Base-by-base conservation (phyloP, 2,888 invertebrate species). In the Gastrophysa polygoni region DNA sequence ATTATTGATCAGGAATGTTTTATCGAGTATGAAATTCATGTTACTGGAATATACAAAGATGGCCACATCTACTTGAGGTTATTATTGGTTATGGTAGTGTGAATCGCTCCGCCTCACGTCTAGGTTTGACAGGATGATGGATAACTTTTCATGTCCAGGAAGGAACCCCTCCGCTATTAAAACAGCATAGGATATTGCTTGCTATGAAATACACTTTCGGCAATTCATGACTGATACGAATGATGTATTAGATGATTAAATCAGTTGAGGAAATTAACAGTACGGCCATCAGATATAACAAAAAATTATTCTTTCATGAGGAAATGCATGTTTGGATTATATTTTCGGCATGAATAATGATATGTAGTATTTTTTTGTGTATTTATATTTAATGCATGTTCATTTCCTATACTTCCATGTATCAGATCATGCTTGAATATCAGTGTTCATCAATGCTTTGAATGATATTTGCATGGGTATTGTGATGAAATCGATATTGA, bases 41-140 rank as follows among this genome's bases (percentile, higher is more conserved):
- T 56, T 49, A 47, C 58, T 61, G 61, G 69, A 73, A 70, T 69
- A 62, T 63, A 78, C 79, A 83, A 85, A 85, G 83, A 85, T 85
- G 85, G 85, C 85, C 81, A 80, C 84, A 81, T 80, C 81, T 80
- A 75, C 79, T 82, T 80, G 82, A 82, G 82, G 83, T 83, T 84
- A 85, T 85, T 85, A 85, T 85, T 85, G 85, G 85, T 84, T 84
- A 84, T 83, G 83, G 83, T 83, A 80, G 82, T 81, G 82, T 81
- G 80, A 82, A 83, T 80, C 80, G 84, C 84, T 81, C 85, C 85
- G 85, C 85, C 85, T 85, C 82, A 80, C 82, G 81, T 82, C 82
- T 81, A 82, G 81, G 82, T 83, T 83, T 84, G 85, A 85, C 84
- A 81, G 82, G 81, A 84, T 85, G 85, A 85, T 84, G 80, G 82